These are phyloP conservation scores for Leucoraja erinaceus DNA, from an alignment of 2,113 vertebrate genomes.

Conservation along the genomic window DNA sequence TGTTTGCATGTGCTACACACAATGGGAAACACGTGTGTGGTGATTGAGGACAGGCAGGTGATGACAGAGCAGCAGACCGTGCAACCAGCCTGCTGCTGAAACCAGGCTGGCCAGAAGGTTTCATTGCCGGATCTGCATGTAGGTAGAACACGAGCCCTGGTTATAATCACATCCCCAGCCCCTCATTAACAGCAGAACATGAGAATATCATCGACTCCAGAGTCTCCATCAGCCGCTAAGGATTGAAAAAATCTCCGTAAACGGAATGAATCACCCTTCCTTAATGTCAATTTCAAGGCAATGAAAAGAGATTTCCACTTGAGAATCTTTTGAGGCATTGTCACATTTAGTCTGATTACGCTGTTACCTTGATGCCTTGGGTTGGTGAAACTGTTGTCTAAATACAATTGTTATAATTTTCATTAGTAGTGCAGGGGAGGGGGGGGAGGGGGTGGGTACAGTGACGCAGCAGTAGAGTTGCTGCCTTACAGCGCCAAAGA, in stretches of 20 bases:
- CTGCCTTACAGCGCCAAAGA: no score
- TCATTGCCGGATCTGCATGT: background rate
- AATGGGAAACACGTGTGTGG: conserved; percentile 21
- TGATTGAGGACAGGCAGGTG: conserved; percentile 18
- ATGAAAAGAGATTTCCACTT: background rate
- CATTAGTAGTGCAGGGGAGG: background rate
- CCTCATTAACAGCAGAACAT: conserved; percentile 14
- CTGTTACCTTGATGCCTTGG: background rate
- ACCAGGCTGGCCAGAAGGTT: background rate
- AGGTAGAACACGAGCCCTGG: background rate
- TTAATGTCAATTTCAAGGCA: background rate
- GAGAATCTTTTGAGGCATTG: background rate
- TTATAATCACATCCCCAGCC: background rate
- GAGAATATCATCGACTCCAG: background rate
- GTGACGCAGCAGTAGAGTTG: no score
- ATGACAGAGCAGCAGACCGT: conserved; percentile 17
- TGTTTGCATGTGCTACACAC: background rate
- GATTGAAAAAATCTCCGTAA: background rate
- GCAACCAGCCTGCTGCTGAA: background rate
- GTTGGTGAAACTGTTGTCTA: background rate
- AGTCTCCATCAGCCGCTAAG: background rate
- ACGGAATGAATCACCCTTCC: background rate
- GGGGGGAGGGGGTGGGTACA: no score
- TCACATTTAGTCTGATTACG: background rate
- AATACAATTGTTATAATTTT: background rate